Evolutionary conservation across 2,113 vertebrate species (phyloP).

Genomic region (Pangasianodon hypophthalmus): DNA sequence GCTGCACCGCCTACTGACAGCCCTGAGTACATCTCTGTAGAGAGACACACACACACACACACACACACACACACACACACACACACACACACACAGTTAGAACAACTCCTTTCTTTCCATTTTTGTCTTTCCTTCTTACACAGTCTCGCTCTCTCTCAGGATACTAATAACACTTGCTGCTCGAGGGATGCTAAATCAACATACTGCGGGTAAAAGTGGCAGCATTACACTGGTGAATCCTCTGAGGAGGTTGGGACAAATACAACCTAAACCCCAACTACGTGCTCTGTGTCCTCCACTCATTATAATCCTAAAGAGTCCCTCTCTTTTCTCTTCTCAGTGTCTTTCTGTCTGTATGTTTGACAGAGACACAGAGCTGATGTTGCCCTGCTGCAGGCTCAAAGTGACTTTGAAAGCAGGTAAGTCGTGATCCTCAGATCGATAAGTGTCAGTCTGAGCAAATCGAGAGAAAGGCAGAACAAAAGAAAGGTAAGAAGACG

Average conservation of each 20-base stretch:
- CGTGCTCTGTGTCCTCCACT: background rate
- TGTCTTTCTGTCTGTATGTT: background rate
- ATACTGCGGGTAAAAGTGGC: background rate
- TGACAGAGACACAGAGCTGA: conserved; percentile 55
- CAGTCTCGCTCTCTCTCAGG: background rate
- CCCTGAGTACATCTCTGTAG: conserved; percentile 73
- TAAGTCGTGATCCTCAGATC: conserved; percentile 73
- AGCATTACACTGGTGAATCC: background rate
- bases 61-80: too few species aligned
- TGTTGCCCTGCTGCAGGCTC: conserved; percentile 54
- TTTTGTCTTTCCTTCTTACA: background rate
- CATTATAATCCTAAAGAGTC: background rate
- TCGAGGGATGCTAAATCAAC: background rate
- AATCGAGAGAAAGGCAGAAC: conserved; percentile 29
- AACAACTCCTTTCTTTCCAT: background rate
- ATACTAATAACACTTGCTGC: background rate
- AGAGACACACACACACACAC: background rate
- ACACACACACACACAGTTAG: background rate
- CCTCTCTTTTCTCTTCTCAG: conserved; percentile 4
- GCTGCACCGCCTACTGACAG: conserved; percentile 78
- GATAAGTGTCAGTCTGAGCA: conserved; percentile 68
- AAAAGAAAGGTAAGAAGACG: conserved; percentile 26
- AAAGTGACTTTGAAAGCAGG: conserved; percentile 74
- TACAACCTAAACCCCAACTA: background rate
- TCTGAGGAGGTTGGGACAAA: background rate